phyloP scores from a whole-genome alignment of 2,113 vertebrate species.

The Pithys albifrons region DNA sequence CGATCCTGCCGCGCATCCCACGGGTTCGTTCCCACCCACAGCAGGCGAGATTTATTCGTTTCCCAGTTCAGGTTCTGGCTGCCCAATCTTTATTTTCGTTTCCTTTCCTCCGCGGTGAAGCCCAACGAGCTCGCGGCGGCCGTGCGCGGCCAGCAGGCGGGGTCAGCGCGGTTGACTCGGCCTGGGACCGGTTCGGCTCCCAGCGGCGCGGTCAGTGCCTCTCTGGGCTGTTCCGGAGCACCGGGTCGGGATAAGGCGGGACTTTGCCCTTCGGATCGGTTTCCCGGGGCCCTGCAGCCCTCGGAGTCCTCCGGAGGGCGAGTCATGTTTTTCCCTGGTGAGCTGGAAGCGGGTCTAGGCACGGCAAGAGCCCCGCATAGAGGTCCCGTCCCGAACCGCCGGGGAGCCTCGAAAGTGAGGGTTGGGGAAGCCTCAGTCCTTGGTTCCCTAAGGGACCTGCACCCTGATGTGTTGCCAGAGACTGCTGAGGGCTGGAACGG shows the following conservation, averaged over 20 bases:
- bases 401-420: not conserved
- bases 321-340: not conserved
- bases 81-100: not conserved
- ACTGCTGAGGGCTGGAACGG: not conserved
- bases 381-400: too few species aligned
- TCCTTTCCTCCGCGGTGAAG: not conserved
- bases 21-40: not conserved
- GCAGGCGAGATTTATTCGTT: not conserved
- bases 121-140: not conserved
- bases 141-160: not conserved
- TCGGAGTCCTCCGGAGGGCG: not conserved
- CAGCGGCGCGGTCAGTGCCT: not conserved
- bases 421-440: not conserved
- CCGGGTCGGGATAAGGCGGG: rapidly evolving
- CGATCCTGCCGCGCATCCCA: not conserved
- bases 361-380: not conserved
- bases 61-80: not conserved
- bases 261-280: not conserved
- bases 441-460: not conserved
- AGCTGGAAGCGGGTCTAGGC: not conserved
- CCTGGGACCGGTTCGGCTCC: not conserved
- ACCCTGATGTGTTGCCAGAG: too few species aligned
- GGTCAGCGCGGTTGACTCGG: too few species aligned
- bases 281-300: not conserved
- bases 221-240: not conserved